Conservation (phyloP, 2,797 vertebrate genomes). For the Alosa sapidissima region DNA sequence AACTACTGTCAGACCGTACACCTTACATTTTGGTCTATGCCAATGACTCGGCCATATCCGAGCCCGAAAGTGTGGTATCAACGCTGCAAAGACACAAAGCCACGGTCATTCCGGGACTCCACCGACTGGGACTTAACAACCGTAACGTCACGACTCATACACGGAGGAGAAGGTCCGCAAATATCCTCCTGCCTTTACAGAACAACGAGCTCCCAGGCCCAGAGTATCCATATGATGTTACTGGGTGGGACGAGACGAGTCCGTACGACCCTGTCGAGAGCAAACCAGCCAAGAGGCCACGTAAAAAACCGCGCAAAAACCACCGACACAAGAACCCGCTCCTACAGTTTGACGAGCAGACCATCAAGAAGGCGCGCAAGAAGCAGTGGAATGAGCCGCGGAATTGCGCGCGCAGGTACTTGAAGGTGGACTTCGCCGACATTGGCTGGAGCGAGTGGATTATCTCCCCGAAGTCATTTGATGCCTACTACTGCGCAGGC, state of each 20-base stretch:
- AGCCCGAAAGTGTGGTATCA: constrained; percentile 86
- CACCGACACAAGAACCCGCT: constrained; percentile 83
- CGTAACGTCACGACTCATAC: constrained; percentile 56
- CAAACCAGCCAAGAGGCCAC: constrained; percentile 76
- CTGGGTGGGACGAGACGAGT: constrained; percentile 79
- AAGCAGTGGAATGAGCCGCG: constrained; percentile 92
- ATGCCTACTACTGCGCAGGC: constrained; percentile 94
- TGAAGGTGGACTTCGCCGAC: constrained; percentile 97
- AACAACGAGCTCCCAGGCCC: constrained; percentile 94
- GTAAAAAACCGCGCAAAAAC: constrained; percentile 86
- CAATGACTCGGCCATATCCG: constrained; percentile 91
- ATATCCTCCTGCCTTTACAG: constrained; percentile 81
- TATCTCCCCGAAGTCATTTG: constrained; percentile 96
- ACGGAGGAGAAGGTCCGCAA: constrained; percentile 77
- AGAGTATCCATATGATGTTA: constrained; percentile 79
- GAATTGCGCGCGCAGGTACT: constrained; percentile 87
- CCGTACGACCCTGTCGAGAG: constrained; percentile 81
- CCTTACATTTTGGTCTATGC: constrained; percentile 94
- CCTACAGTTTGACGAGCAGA: constrained; percentile 93
- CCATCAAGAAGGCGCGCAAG: constrained; percentile 89
- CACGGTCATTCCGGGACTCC: constrained; percentile 55
- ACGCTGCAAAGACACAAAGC: constrained; percentile 77
- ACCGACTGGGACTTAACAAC: constrained; percentile 54
- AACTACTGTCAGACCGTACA: constrained; percentile 67
- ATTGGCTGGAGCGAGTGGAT: constrained; percentile 99